Evolutionary conservation across 2,888 invertebrate species (phyloP), one percentile per base, ranked within the genome.

Genomic region (Neocrepidodera transversa): DNA sequence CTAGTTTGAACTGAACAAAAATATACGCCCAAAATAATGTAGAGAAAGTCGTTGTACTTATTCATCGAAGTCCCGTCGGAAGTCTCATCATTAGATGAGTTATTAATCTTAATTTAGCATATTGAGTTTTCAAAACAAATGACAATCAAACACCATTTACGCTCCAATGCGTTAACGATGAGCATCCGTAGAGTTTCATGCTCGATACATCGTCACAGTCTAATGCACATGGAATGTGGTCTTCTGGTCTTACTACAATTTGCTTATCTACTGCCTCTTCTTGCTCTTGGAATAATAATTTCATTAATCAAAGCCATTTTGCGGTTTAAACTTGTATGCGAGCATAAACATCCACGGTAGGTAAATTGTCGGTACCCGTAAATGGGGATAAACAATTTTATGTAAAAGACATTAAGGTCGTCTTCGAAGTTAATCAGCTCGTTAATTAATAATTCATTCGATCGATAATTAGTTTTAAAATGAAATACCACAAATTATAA

Each of bases 161-260:
- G 57, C 57, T 57, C 43, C 43, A 45, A 47, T 52, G 55, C 51
- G 48, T 60, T 48, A 52, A 63, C 55, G 65, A 38, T 38, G 38
- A 64, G 63, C 58, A 68, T 64, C 54, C 45, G 64, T 56, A 42
- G 45, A 61, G 65, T 64, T 71, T 74, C 68, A 73, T 71, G 72
- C 68, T 68, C 69, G 67, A 65, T 61, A 65, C 66, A 68, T 65
- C 68, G 73, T 74, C 71, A 73, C 73, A 74, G 74, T 74, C 74
- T 75, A 74, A 73, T 72, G 74, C 52, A 48, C 68, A 64, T 54
- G 72, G 74, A 74, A 76, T 76, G 74, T 64, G 71, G 69, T 66
- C 64, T 67, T 67, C 67, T 64, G 71, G 68, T 66, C 65, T 67
- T 67, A 67, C 67, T 67, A 69, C 69, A 67, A 66, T 71, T 68